A percentile compares a stretch with the other conserved stretches of the same genome.
These are phyloP conservation scores for Rynchops niger DNA, from an alignment of 2,113 vertebrate species.

Conservation along the genomic window DNA sequence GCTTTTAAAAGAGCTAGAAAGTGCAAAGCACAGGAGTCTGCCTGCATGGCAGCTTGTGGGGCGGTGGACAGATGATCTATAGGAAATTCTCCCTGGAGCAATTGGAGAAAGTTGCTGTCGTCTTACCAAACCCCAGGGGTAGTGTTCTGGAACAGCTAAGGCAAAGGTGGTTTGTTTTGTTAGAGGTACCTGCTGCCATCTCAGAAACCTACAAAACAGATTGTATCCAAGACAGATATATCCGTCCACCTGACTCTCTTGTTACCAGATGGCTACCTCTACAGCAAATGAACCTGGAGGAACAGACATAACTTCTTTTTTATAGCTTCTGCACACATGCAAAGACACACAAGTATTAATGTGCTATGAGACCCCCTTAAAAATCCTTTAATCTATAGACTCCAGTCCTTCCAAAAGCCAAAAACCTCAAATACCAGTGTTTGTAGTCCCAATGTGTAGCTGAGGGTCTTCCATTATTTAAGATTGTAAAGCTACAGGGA, in stretches of 20 bases:
- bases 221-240: not conserved
- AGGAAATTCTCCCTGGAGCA: not conserved
- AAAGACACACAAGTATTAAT: not conserved
- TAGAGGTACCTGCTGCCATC: not conserved
- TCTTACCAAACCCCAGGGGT: not conserved
- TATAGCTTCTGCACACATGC: not conserved
- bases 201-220: not conserved
- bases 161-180: not conserved
- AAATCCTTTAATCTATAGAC: not conserved
- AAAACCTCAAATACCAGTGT: accelerated
- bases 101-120: not conserved
- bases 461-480: not conserved
- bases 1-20: not conserved
- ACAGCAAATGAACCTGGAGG: not conserved
- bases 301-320: not conserved
- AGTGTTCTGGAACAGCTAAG: not conserved
- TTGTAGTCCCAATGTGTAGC: not conserved
- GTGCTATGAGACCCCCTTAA: not conserved
- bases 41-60: not conserved
- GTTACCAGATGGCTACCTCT: not conserved
- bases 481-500: not conserved
- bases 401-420: not conserved
- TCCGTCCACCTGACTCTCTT: not conserved
- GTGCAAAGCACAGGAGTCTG: not conserved
- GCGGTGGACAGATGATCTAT: not conserved